Percentiles rank a stretch among this genome's conserved stretches.
phyloP scores from a whole-genome alignment of 2,888 invertebrate species.

The Diadromus collaris region DNA sequence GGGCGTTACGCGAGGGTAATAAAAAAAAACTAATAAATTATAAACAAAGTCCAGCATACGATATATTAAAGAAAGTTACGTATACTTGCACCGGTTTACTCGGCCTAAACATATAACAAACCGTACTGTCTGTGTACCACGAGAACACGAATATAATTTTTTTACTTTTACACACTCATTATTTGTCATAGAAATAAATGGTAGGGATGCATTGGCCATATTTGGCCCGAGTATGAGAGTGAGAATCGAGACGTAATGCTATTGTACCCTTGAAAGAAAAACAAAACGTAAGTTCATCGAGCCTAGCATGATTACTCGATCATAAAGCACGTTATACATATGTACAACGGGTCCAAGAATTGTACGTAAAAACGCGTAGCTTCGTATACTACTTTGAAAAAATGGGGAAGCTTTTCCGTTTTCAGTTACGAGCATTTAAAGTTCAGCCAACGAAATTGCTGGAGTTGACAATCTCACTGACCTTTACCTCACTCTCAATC shows the following conservation, averaged over 20 bases:
- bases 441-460: neutral
- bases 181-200: constrained; percentile 46
- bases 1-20: constrained; percentile 40
- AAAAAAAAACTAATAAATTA: constrained; percentile 38
- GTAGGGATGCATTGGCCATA: constrained; percentile 31
- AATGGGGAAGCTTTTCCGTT: neutral
- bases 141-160: constrained; percentile 58
- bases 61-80: constrained; percentile 56
- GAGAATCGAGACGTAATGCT: constrained; percentile 31
- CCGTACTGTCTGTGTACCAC: constrained; percentile 56
- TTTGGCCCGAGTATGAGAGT: constrained; percentile 24
- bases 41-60: constrained; percentile 35
- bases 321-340: constrained; percentile 40
- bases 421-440: neutral
- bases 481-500: no score
- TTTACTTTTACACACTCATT: constrained; percentile 61
- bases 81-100: constrained; percentile 59
- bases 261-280: constrained; percentile 30
- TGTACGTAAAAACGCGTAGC: neutral
- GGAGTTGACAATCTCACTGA: no score
- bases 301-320: constrained; percentile 43
- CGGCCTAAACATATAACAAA: constrained; percentile 56
- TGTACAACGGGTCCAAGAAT: constrained; percentile 2
- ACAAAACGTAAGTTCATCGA: constrained; percentile 30
- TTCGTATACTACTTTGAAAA: neutral